Conservation (phyloP, 2,888 invertebrate species). For the Epinotia brunnichana region DNA sequence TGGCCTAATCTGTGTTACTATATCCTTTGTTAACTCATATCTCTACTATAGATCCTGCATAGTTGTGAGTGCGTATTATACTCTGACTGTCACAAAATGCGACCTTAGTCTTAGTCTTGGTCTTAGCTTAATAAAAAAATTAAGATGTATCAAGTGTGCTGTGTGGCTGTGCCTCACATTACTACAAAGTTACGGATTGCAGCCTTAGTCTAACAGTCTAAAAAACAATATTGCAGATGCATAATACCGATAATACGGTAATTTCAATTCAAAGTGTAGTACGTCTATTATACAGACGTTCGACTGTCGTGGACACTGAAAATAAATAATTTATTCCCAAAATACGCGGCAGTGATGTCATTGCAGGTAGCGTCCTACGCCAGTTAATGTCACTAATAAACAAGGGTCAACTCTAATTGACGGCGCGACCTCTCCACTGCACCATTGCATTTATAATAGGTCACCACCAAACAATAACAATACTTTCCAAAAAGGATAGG, state of each 20-base stretch:
- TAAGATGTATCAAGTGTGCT: background rate
- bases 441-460: slow-evolving; percentile 70
- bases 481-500: slow-evolving; percentile 71
- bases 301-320: slow-evolving; percentile 40
- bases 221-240: background rate
- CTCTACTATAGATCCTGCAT: background rate
- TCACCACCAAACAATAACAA: slow-evolving; percentile 76
- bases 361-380: slow-evolving; percentile 62
- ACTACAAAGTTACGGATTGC: background rate
- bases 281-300: background rate
- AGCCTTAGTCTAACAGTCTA: background rate
- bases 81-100: background rate
- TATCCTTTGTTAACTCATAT: slow-evolving; percentile 46
- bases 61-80: background rate
- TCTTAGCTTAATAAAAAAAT: too few relatives aligned
- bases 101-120: background rate
- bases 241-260: background rate
- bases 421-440: slow-evolving; percentile 53
- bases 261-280: background rate
- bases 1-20: slow-evolving; percentile 48
- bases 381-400: slow-evolving; percentile 55
- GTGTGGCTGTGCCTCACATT: background rate
- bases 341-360: slow-evolving; percentile 70
- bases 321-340: slow-evolving; percentile 55
- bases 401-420: slow-evolving; percentile 56